Base-by-base conservation (phyloP, 2,888 invertebrate species). In the Lysandra bellargus region DNA sequence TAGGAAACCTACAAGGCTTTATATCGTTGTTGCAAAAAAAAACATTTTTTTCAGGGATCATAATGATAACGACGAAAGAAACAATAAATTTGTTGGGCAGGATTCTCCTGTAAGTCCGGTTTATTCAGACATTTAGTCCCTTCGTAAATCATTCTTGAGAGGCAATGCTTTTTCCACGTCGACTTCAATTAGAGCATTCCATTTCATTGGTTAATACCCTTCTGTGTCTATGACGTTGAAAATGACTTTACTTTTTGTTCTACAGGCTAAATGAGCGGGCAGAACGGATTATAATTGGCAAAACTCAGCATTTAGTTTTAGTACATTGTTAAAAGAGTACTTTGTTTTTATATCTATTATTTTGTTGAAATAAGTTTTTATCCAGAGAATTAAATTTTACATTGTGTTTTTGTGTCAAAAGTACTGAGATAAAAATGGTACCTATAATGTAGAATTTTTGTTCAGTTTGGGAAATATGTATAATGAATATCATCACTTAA, bases 21-120 rank as follows among this genome's bases (percentile, higher is more conserved):
- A 23, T 30, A 61, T 23, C 0, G 64, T 30, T 37, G 33, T 14
- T 69, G 69, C 33, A 23, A 14, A 30, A 30, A 64, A 30, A 7
- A 30, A 1, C 30, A 12, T 69, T 17, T 33, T 33, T 12, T 33
- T 69, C 5, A 2, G 33, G 33, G 14, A 17, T 37, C 33, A 33
- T 33, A 37, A 69, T 14, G 69, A 69, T 69, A 14, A 82, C 84
- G 83, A 84, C 82, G 83, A 85, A 87, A 86, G 83, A 84, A 85
- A 86, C 87, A 87, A 86, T 85, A 84, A 83, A 84, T 83, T 83
- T 82, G 78, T 81, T 86, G 84, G 87, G 86, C 85, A 85, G 84
- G 83, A 82, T 81, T 83, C 85, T 87, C 90, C 88, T 88, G 90
- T 90, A 87, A 86, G 85, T 86, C 84, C 84, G 88, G 89, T 88